Evolutionary conservation across 2,797 vertebrate genomes (phyloP).

Genomic region (Oreochromis mossambicus): DNA sequence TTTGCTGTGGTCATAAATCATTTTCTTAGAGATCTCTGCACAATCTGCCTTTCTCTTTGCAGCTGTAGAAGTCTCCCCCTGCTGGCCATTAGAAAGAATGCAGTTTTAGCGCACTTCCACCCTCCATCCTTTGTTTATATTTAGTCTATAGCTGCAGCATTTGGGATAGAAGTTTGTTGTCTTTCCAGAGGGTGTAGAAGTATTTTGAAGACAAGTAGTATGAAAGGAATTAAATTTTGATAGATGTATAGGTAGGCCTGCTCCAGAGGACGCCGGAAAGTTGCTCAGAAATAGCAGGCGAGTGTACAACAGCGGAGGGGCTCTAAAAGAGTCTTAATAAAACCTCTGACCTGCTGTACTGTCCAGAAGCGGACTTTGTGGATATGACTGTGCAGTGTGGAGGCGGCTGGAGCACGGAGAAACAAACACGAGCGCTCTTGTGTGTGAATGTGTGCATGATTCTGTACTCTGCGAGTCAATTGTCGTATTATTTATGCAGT

Average conservation of each 20-base stretch:
- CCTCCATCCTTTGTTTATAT: background rate
- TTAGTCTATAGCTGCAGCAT: background rate
- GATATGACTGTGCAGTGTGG: slow-evolving; percentile 8
- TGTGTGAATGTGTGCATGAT: background rate
- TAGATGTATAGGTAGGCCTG: background rate
- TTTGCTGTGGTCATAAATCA: background rate
- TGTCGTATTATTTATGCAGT: slow-evolving; percentile 44
- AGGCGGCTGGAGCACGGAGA: slow-evolving; percentile 8
- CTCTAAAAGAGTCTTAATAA: slow-evolving; percentile 3
- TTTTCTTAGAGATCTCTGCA: background rate
- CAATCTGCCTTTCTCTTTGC: background rate
- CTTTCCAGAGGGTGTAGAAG: background rate
- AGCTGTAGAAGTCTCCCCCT: background rate
- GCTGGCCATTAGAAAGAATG: background rate
- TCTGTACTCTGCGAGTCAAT: slow-evolving; percentile 3
- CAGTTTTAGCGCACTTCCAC: background rate
- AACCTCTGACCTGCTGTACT: slow-evolving; percentile 27
- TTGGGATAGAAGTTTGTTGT: background rate
- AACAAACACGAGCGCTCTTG: slow-evolving; percentile 1
- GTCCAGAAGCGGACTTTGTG: slow-evolving; percentile 20
- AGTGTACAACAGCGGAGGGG: background rate
- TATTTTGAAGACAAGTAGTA: background rate
- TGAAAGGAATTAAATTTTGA: background rate
- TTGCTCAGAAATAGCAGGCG: background rate
- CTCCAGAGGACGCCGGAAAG: background rate